Conservation (phyloP, 2,888 invertebrate species). For the Drosophila gaucha region DNA sequence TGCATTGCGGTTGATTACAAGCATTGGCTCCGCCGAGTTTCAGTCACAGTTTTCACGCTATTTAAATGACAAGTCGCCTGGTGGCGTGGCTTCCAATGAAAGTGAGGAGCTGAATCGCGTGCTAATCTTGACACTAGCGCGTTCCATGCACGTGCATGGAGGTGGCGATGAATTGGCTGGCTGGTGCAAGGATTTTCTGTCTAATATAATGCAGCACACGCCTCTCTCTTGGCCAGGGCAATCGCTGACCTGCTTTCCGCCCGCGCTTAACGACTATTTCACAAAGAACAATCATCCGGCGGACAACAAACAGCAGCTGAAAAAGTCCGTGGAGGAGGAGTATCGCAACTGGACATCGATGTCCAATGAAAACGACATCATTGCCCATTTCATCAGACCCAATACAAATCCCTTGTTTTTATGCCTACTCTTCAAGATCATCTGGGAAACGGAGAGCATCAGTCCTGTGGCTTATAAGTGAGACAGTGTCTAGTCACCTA, state of each 20-base stretch:
- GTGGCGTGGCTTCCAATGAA: slow-evolving; percentile 92
- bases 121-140: slow-evolving; percentile 95
- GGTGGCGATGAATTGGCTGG: slow-evolving; percentile 86
- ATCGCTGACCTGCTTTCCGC: slow-evolving; percentile 96
- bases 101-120: slow-evolving; percentile 97
- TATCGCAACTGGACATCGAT: slow-evolving; percentile 98
- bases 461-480: slow-evolving; percentile 98
- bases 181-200: slow-evolving; percentile 96
- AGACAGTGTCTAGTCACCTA: neutral
- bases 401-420: slow-evolving; percentile 96
- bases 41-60: slow-evolving; percentile 96
- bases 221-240: slow-evolving; percentile 98
- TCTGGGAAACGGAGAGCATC: slow-evolving; percentile 96
- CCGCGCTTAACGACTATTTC: slow-evolving; percentile 95
- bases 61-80: slow-evolving; percentile 93
- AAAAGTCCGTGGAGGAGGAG: slow-evolving; percentile 97
- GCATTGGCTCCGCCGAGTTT: slow-evolving; percentile 96
- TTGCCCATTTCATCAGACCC: slow-evolving; percentile 97
- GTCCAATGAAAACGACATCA: slow-evolving; percentile 98
- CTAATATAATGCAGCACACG: slow-evolving; percentile 96
- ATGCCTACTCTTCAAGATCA: slow-evolving; percentile 97
- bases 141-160: slow-evolving; percentile 97
- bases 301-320: slow-evolving; percentile 95
- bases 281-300: slow-evolving; percentile 92
- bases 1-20: slow-evolving; percentile 93